Evolutionary conservation across 2,888 invertebrate species (phyloP), one percentile per base, ranked within the genome.

Genomic region (Elysia crispata): DNA sequence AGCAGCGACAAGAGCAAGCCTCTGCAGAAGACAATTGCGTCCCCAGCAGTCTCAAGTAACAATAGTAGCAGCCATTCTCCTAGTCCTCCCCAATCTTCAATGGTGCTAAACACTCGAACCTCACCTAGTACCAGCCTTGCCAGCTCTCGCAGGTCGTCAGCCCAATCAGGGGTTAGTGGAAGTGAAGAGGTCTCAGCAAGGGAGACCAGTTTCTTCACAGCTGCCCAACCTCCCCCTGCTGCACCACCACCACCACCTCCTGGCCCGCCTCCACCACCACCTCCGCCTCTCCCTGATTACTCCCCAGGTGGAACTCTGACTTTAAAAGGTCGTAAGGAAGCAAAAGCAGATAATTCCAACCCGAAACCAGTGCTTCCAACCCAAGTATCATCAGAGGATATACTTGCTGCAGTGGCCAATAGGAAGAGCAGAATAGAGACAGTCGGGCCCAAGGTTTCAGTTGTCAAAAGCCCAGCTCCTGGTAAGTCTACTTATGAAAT

Each of bases 361-460:
- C 78, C 83, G 30, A 77, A 82, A 20, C 83, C 81, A 64, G 78
- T 76, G n/a, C 75, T 28, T 49, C 78, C 54, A 70, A 81, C 23
- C 69, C 81, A 54, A 69, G 77, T 87, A 11, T 85, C 87, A 31
- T 70, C 85, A n/a, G 83, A 83, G 31, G 89, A 87, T 66, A 88
- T 90, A 57, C 76, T 89, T 77, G 89, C 89, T n/a, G 91, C 90
- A 23, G 90, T 90, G 28, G 86, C 86, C 1, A 86, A 88, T 74
- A 79, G 91, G 64, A 85, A 87, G 67, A 84, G 83, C 54, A 82
- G 90, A 57, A 83, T 91, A 25, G 87, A 89, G 33, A 84, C 77
- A 28, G 87, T 86, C 23, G 89, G 87, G 18, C 85, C 85, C 15
- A 86, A 85, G 79, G 83, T 87, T 28, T 78, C 83, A 1, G 81